Base-by-base conservation (phyloP, 2,797 vertebrate genomes). In the Limnodromus scolopaceus region DNA sequence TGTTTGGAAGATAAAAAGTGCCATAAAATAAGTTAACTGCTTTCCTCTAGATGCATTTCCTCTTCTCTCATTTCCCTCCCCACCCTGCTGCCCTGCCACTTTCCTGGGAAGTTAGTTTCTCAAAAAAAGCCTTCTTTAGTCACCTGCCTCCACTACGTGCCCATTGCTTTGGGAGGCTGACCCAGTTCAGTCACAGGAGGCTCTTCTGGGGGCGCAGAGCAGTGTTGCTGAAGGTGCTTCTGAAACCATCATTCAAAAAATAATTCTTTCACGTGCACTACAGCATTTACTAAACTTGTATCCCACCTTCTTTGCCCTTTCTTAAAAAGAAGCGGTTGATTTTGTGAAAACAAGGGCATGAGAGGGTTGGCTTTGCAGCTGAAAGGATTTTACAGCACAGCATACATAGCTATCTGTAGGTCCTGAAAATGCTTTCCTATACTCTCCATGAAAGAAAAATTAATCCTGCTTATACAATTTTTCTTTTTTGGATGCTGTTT, bases 401-500 rank as follows among this genome's bases (percentile, higher is more conserved):
- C 46, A 25, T 66, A 54, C 18, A 6, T 3, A 91, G 71, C 60
- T 95, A 94, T 87, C 83, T 89, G 81, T 38, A 83, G 84, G 84
- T 95, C 76, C 55, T 63, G 90, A 93, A 95, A 96, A 45, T 48
- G 80, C 65, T 77, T 77, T 92, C 58, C 70, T 86, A 46, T 51
- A 84, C 71, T 74, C 65, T 85, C 92, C 87, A 77, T 94, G 92
- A 95, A 97, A 96, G 86, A 87, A 66, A 89, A 80, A 36, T 18
- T 86, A 93, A 96, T 95, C 88, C 80, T 4, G 43, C 68, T 91
- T 75, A 96, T 8, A 90, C 23, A 48, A 4, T 82, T 93, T 93
- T 84, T 83, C 53, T 78, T 72, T 84, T 83, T 63, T 80, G 85
- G 76, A 84, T 77, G 49, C 32, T 48, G 36, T 58, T 91, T 83